phyloP scores from a whole-genome alignment of 2,888 invertebrate genomes.

The Phaonia tiefii region DNA sequence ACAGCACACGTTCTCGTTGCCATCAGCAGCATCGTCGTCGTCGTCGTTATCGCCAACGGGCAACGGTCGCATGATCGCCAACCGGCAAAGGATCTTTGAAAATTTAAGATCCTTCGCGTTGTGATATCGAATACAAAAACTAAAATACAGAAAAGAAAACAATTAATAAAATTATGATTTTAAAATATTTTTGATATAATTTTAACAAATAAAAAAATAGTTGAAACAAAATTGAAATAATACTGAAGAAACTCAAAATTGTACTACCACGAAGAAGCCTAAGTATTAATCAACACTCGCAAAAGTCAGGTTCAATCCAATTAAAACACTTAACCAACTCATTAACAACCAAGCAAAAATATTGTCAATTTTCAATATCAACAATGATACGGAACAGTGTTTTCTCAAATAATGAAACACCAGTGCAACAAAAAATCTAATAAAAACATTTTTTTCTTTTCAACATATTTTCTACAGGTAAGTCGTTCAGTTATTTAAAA shows the following conservation, averaged over 20 bases:
- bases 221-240: constrained; percentile 26
- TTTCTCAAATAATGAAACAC: constrained; percentile 37
- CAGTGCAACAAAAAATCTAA: constrained; percentile 48
- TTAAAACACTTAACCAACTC: constrained; percentile 32
- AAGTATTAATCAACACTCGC: constrained; percentile 62
- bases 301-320: constrained; percentile 76
- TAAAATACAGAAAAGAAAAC: constrained; percentile 21
- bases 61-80: background rate
- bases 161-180: too few species aligned
- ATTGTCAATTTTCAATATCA: constrained; percentile 20
- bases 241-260: constrained; percentile 31
- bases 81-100: constrained; percentile 43
- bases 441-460: constrained; percentile 42
- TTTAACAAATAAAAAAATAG: background rate
- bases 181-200: constrained; percentile 44
- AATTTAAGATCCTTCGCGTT: constrained; percentile 51
- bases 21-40: constrained; percentile 68
- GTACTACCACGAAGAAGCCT: constrained; percentile 33
- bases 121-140: constrained; percentile 19
- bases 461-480: constrained; percentile 57
- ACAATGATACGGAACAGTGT: constrained; percentile 51
- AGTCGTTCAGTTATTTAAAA: constrained; percentile 28
- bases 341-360: constrained; percentile 53
- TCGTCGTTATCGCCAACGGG: constrained; percentile 15
- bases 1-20: constrained; percentile 68